Conservation (phyloP, 2,888 invertebrate genomes). For the Notodonta ziczac region DNA sequence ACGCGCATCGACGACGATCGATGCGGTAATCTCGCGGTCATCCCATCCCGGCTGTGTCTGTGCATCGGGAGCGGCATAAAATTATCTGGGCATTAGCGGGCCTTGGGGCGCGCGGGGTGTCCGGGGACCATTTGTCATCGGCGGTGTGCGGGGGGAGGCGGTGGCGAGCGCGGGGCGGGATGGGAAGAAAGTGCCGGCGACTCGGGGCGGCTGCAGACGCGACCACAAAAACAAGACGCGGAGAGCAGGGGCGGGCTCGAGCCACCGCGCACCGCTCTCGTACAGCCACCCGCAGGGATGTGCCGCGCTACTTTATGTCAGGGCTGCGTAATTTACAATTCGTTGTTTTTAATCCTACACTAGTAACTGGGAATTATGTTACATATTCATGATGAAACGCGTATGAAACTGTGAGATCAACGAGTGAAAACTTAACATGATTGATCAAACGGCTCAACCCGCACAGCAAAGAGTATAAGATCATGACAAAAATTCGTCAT, state of each 20-base stretch:
- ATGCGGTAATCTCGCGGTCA: constrained; percentile 78
- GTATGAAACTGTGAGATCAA: no score
- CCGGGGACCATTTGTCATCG: constrained; percentile 83
- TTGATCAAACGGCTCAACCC: not conserved
- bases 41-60: constrained; percentile 66
- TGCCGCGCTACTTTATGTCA: constrained; percentile 47
- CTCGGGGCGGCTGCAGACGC: constrained; percentile 80
- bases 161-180: constrained; percentile 47
- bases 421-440: no score
- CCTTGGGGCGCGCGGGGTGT: constrained; percentile 65
- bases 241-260: constrained; percentile 71
- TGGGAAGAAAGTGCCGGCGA: constrained; percentile 72
- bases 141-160: constrained; percentile 51
- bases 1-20: constrained; percentile 71
- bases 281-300: constrained; percentile 64
- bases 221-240: constrained; percentile 81
- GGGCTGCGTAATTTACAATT: constrained; percentile 44
- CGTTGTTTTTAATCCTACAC: constrained; percentile 41
- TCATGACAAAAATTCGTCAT: not conserved
- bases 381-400: not conserved
- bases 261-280: constrained; percentile 56
- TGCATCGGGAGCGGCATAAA: constrained; percentile 76
- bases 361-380: constrained; percentile 39
- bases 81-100: constrained; percentile 81
- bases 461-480: not conserved